Percentiles rank a stretch among this genome's conserved stretches.
phyloP scores from a whole-genome alignment of 2,113 vertebrate genomes.

The Tragelaphus strepsiceros region DNA sequence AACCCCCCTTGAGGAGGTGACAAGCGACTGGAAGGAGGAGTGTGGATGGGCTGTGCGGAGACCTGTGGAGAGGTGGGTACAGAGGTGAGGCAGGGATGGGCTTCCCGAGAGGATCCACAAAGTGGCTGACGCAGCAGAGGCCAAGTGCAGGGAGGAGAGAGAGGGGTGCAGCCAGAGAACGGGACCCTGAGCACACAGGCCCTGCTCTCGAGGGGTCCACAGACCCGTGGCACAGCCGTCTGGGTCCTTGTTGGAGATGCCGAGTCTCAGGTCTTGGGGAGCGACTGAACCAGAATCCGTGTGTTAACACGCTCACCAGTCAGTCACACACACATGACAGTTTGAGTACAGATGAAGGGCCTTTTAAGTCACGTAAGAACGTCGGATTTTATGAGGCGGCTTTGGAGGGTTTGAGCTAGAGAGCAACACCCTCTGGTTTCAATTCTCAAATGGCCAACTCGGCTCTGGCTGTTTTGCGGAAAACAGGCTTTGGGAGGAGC shows the following conservation, averaged over 20 bases:
- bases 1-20: not conserved
- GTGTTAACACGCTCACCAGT: not conserved
- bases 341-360: not conserved
- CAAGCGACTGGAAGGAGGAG: not conserved
- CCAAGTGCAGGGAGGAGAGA: not conserved
- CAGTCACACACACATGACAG: rapidly evolving
- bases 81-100: not conserved
- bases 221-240: not conserved
- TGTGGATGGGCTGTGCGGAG: not conserved
- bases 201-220: not conserved
- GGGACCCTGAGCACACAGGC: not conserved
- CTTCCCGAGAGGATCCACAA: not conserved
- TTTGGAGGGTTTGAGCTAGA: not conserved
- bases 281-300: not conserved
- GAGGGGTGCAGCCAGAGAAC: not conserved
- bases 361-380: not conserved
- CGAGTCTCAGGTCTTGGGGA: not conserved
- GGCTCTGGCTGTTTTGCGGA: not conserved
- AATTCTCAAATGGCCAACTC: not conserved
- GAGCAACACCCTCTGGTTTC: not conserved
- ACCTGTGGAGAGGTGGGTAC: no score
- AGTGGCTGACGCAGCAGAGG: not conserved
- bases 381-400: not conserved
- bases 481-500: not conserved
- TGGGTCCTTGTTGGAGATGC: not conserved